These are phyloP conservation scores for Geotrypetes seraphini DNA, from an alignment of 2,797 vertebrate genomes.

Conservation along the genomic window DNA sequence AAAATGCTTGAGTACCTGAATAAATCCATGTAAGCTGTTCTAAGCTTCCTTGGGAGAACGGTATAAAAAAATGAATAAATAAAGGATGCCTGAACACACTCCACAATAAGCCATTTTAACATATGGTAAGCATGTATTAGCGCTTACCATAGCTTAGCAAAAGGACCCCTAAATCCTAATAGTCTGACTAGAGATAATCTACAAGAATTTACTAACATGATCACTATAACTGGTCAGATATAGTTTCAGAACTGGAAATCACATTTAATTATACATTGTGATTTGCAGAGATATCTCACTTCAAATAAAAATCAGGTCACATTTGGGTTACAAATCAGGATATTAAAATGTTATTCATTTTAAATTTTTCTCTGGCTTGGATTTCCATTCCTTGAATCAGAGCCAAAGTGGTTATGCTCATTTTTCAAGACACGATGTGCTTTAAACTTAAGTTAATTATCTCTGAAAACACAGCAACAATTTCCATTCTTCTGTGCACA, in stretches of 20 bases:
- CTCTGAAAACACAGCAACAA: constrained; percentile 27
- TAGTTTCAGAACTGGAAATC: constrained; percentile 11
- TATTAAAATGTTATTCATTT: constrained; percentile 32
- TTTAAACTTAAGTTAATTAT: constrained; percentile 42
- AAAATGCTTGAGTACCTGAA: too few species aligned
- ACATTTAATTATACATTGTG: constrained; percentile 30
- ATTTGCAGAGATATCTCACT: constrained; percentile 31
- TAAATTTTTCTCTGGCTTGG: constrained; percentile 33
- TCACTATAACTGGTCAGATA: constrained; percentile 8
- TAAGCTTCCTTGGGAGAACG: too few species aligned
- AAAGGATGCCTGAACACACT: too few species aligned
- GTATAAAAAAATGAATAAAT: too few species aligned
- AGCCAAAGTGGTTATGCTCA: constrained; percentile 32
- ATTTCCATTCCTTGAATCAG: constrained; percentile 34
- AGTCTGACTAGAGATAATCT: too few species aligned
- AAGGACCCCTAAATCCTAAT: too few species aligned
- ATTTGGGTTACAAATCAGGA: constrained; percentile 23
- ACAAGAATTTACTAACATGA: too few species aligned
- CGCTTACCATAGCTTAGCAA: too few species aligned
- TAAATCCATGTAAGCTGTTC: too few species aligned
- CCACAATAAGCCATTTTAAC: too few species aligned
- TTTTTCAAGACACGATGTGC: constrained; percentile 38
- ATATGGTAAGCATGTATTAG: too few species aligned
- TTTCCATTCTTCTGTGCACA: constrained; percentile 22
- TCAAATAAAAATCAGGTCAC: constrained; percentile 27